A percentile compares a stretch with the other conserved stretches of the same genome.
Evolutionary conservation across 2,113 vertebrate species (phyloP).

Genomic region (Rattus norvegicus): GRCr8 NC_086024.1:44627001-44627500

Average conservation of each 20-base stretch:
- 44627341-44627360: background rate
- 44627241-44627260: background rate
- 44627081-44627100: background rate
- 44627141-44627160: background rate
- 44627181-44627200: background rate
- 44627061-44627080: background rate
- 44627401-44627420: rapidly evolving
- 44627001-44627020: background rate
- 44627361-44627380: background rate
- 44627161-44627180: background rate
- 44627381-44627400: background rate
- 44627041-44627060: background rate
- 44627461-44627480: background rate
- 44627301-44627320: background rate
- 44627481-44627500: background rate
- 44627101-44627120: background rate
- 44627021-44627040: background rate
- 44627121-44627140: background rate
- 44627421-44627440: background rate
- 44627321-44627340: background rate
- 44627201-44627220: background rate
- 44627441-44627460: background rate
- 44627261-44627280: background rate
- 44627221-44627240: background rate
- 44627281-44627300: background rate